These are phyloP conservation scores for Sarcoramphus papa DNA, from an alignment of 2,797 vertebrate species.

Conservation along the genomic window DNA sequence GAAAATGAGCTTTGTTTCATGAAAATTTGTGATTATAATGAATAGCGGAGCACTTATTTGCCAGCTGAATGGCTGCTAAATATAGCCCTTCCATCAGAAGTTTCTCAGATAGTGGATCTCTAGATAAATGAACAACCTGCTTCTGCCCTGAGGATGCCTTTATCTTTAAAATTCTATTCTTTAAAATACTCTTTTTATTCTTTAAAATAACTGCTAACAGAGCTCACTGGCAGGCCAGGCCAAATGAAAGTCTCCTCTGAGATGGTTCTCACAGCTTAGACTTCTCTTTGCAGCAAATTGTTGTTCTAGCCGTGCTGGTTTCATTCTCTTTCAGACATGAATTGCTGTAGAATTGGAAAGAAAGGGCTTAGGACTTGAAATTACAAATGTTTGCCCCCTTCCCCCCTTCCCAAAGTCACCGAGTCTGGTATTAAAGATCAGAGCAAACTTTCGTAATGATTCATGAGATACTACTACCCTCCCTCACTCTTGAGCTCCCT, in stretches of 20 bases:
- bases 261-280: background rate
- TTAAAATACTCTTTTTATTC: background rate
- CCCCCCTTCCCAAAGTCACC: background rate
- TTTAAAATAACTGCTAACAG: background rate
- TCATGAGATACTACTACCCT: background rate
- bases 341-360: background rate
- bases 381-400: background rate
- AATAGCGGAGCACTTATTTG: background rate
- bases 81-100: background rate
- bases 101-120: background rate
- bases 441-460: conserved; percentile 27
- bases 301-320: background rate
- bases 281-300: background rate
- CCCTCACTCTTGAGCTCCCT: background rate
- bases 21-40: conserved; percentile 2
- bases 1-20: background rate
- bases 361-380: background rate
- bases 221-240: background rate
- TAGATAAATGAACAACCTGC: background rate
- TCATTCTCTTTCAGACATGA: background rate
- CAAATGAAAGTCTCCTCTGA: background rate
- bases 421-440: conserved; percentile 33
- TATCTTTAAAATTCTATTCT: conserved; percentile 2
- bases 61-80: conserved; percentile 11
- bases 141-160: background rate